Evolutionary conservation across 2,888 invertebrate genomes (phyloP).

Genomic region (Acanthopleura granulata): DNA sequence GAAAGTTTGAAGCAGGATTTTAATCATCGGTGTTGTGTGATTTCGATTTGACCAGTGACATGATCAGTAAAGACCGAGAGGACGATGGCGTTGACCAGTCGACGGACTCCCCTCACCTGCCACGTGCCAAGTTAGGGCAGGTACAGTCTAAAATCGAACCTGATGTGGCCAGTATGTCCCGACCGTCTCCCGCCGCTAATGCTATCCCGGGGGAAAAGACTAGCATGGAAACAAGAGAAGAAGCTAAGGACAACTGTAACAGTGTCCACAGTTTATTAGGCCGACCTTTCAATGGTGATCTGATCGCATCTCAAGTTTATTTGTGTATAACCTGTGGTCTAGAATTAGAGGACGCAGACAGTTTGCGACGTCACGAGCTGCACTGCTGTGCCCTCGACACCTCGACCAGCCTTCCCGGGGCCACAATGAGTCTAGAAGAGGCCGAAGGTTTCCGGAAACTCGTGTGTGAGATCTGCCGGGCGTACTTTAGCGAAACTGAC

Average conservation of each 20-base stretch:
- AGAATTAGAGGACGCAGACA: constrained; percentile 10
- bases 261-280: constrained; percentile 14
- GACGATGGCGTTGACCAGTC: not conserved
- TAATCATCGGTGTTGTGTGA: no score
- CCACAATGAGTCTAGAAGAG: not conserved
- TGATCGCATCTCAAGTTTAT: constrained; percentile 14
- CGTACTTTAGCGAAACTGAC: constrained; percentile 32
- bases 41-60: not conserved
- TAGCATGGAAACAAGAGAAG: not conserved
- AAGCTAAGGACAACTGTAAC: not conserved
- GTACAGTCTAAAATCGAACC: no score
- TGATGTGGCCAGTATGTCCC: not conserved
- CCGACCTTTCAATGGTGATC: not conserved
- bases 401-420: not conserved
- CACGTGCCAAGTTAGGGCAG: no score
- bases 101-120: not conserved
- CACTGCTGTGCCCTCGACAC: not conserved
- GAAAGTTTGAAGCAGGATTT: no score
- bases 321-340: constrained; percentile 15
- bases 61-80: constrained; percentile 8
- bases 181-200: not conserved
- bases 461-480: constrained; percentile 43
- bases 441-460: constrained; percentile 7
- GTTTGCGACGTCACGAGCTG: not conserved
- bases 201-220: not conserved